Evolutionary conservation across 2,888 invertebrate species (phyloP).

Genomic region (Eupithecia vulgata): DNA sequence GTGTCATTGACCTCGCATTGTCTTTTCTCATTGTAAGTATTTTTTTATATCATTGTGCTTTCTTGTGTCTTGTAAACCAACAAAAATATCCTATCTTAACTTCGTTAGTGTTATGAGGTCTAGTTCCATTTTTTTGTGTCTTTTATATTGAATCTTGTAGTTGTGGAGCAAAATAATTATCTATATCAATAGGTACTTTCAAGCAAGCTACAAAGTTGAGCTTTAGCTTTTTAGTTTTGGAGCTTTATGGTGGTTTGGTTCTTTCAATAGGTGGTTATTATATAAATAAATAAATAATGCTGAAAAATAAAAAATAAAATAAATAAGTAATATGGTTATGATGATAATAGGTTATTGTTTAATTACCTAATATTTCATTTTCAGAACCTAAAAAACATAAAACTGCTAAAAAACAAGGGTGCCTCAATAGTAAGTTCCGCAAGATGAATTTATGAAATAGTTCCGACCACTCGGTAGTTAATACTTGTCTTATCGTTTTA

Average conservation of each 20-base stretch:
- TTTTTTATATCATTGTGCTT: no score
- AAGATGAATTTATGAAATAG: slow-evolving; percentile 10
- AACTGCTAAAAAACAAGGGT: neutral
- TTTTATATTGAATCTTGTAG: neutral
- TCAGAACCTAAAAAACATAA: neutral
- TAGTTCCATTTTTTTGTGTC: neutral
- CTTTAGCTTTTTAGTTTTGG: neutral
- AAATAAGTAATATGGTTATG: neutral
- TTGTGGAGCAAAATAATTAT: neutral
- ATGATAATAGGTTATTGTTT: neutral
- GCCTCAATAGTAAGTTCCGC: neutral
- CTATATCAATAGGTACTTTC: neutral
- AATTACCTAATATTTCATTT: neutral
- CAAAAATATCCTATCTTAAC: no score
- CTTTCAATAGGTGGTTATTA: neutral
- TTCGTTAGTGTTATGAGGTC: neutral
- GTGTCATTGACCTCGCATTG: no score
- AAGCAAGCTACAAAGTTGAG: neutral
- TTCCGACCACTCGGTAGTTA: slow-evolving; percentile 38
- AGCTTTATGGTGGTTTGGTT: neutral
- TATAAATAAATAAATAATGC: no score
- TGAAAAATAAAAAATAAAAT: no score
- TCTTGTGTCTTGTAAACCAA: no score
- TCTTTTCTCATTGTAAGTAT: no score
- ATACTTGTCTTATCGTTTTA: slow-evolving; percentile 35